Evolutionary conservation across 2,888 invertebrate genomes (phyloP).

Genomic region (Scelioninae gen. 2): DNA sequence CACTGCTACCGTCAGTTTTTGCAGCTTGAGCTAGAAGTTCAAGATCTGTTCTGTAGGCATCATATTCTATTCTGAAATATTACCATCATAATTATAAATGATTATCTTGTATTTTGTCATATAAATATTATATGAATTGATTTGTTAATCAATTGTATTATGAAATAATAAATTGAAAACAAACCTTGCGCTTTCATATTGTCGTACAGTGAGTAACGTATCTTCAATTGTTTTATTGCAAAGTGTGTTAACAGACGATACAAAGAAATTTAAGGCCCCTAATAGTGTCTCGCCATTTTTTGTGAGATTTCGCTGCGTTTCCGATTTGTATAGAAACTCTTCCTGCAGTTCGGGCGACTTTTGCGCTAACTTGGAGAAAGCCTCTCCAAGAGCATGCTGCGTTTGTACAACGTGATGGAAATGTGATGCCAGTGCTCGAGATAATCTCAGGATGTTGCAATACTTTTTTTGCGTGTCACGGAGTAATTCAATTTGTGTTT

Average conservation of each 20-base stretch:
- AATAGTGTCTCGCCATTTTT: constrained; percentile 95
- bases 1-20: constrained; percentile 77
- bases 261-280: constrained; percentile 96
- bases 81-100: no score
- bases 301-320: constrained; percentile 93
- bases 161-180: constrained; percentile 15
- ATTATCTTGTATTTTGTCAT: no score
- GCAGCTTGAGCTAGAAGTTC: constrained; percentile 86
- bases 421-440: constrained; percentile 90
- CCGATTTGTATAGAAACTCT: constrained; percentile 95
- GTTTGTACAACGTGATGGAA: constrained; percentile 91
- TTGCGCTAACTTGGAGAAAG: constrained; percentile 96
- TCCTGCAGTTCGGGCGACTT: constrained; percentile 97
- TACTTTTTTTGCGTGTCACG: constrained; percentile 97
- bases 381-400: constrained; percentile 92
- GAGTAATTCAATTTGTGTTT: constrained; percentile 93
- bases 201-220: constrained; percentile 86
- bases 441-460: constrained; percentile 89
- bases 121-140: no score
- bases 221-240: constrained; percentile 99
- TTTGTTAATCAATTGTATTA: not conserved
- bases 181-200: constrained; percentile 86
- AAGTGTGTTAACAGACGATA: constrained; percentile 95
- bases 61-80: constrained; percentile 90
- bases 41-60: constrained; percentile 96